phyloP scores from a whole-genome alignment of 2,113 vertebrate genomes.

The Mastomys natalensis region DNA sequence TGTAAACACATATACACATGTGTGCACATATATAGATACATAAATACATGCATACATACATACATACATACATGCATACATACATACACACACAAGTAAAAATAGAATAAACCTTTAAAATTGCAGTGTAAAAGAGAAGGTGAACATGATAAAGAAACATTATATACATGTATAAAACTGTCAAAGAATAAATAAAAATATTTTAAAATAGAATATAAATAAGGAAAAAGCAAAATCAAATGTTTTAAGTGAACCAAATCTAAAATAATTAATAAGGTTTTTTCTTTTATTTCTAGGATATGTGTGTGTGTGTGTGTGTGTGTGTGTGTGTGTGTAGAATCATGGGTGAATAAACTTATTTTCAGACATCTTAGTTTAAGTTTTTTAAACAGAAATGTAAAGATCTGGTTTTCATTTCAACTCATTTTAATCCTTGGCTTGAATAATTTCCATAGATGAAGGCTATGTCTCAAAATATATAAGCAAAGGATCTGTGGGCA shows the following conservation, averaged over 20 bases:
- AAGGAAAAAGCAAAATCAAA: background rate
- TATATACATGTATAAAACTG: background rate
- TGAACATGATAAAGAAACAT: background rate
- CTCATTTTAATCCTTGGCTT: slow-evolving; percentile 11
- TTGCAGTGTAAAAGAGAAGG: background rate
- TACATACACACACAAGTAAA: background rate
- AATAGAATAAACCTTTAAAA: background rate
- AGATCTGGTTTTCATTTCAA: slow-evolving; percentile 17
- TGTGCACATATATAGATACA: background rate
- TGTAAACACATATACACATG: no score
- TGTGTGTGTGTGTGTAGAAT: no score
- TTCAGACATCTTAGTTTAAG: background rate
- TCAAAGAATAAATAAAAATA: background rate
- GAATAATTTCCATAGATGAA: background rate
- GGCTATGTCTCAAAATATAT: background rate
- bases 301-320: background rate
- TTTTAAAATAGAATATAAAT: background rate
- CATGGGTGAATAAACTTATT: background rate
- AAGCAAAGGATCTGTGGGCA: background rate
- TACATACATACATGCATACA: background rate
- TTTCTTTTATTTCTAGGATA: background rate
- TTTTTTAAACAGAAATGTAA: background rate
- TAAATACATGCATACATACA: background rate
- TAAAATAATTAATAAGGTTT: background rate
- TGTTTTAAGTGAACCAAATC: background rate